phyloP scores from a whole-genome alignment of 2,113 vertebrate genomes.

The Urocolius indicus region DNA sequence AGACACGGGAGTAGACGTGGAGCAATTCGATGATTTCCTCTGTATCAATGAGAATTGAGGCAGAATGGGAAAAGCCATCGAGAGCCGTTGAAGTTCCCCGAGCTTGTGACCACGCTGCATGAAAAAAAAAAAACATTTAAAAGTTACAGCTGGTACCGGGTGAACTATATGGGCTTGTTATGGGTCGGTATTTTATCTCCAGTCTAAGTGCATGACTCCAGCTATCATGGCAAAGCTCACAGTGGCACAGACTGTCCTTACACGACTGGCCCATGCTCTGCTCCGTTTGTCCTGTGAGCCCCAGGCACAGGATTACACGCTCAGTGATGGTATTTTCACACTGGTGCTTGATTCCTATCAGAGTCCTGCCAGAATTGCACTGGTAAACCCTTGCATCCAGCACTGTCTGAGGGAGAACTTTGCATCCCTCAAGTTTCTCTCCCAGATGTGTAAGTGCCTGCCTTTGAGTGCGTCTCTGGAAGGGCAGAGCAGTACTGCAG shows the following conservation, averaged over 20 bases:
- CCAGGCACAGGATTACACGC: background rate
- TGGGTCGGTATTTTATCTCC: background rate
- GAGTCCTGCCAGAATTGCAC: background rate
- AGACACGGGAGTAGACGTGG: fast-evolving
- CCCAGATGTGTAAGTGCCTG: background rate
- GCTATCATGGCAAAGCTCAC: fast-evolving
- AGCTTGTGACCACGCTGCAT: fast-evolving
- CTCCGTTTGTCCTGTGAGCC: background rate
- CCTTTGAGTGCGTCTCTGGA: background rate
- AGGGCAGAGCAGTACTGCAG: background rate
- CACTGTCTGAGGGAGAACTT: background rate
- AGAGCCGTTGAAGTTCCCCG: background rate
- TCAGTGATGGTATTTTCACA: background rate
- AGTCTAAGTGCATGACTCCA: background rate
- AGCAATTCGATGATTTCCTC: background rate
- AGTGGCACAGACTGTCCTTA: background rate
- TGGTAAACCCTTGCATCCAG: background rate
- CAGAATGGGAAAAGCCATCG: background rate
- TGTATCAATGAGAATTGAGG: background rate
- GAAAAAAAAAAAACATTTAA: background rate
- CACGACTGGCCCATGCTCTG: fast-evolving
- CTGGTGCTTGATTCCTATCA: background rate
- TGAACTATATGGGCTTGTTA: background rate
- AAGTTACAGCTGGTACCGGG: background rate
- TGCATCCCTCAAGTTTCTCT: background rate